These are phyloP conservation scores for Lymantria monacha DNA, from an alignment of 2,888 invertebrate species.

Conservation along the genomic window DNA sequence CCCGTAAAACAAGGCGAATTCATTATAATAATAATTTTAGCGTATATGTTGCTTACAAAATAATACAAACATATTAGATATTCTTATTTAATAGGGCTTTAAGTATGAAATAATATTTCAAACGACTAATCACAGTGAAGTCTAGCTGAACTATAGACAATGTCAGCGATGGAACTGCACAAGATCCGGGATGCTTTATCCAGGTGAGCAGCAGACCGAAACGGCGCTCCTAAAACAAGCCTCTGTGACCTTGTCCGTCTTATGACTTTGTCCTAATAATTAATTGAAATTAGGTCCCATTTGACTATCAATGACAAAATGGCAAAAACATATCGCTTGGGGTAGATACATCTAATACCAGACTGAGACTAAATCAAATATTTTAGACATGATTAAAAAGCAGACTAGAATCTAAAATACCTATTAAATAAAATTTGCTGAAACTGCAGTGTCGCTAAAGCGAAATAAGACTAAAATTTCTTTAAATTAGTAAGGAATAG, in stretches of 20 bases:
- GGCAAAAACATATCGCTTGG: too few species aligned
- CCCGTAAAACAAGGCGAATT: slow-evolving; percentile 68
- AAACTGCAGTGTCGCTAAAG: too few species aligned
- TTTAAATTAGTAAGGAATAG: too few species aligned
- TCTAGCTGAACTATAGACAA: slow-evolving; percentile 54
- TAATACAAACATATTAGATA: slow-evolving; percentile 4
- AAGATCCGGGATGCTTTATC: slow-evolving; percentile 49
- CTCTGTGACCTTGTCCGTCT: slow-evolving; percentile 63
- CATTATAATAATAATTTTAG: slow-evolving; percentile 44
- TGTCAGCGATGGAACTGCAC: slow-evolving; percentile 60
- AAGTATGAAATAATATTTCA: slow-evolving; percentile 13
- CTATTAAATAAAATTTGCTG: too few species aligned
- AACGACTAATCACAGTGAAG: slow-evolving; percentile 50
- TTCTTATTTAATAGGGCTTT: neutral
- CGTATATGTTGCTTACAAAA: slow-evolving; percentile 9
- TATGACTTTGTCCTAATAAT: slow-evolving; percentile 49
- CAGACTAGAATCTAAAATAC: too few species aligned
- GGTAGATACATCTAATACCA: too few species aligned
- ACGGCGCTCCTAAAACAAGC: slow-evolving; percentile 63
- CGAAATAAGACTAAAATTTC: too few species aligned
- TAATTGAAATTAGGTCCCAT: slow-evolving; percentile 40
- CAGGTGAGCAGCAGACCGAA: slow-evolving; percentile 52
- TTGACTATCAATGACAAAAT: slow-evolving; percentile 42
- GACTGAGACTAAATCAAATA: slow-evolving; percentile 6
- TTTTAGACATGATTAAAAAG: too few species aligned